Conservation (phyloP, 2,888 invertebrate genomes). For the Chaitophorus viminalis region DNA sequence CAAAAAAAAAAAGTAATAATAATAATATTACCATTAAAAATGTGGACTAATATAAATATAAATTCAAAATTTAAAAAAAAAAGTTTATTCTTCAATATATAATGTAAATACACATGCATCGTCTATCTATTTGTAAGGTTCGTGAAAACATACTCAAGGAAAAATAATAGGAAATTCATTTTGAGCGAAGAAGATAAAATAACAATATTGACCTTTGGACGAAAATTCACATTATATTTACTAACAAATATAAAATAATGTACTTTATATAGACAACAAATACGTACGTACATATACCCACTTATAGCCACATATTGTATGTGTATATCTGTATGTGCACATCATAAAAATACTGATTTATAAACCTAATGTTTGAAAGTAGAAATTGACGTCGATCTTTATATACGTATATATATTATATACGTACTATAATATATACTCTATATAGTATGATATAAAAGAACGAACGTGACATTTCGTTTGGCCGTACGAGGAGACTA, state of each 20-base stretch:
- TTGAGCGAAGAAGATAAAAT: neutral
- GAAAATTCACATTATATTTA: neutral
- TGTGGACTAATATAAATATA: neutral
- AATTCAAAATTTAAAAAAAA: neutral
- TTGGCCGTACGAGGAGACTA: neutral
- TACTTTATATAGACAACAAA: neutral
- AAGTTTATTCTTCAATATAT: neutral
- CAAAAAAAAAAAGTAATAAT: neutral
- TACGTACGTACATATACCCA: neutral
- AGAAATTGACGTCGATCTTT: neutral
- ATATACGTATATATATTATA: too few relatives aligned
- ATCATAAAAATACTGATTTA: slow-evolving; percentile 29
- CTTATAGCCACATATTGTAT: too few relatives aligned
- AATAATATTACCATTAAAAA: neutral
- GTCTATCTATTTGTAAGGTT: neutral
- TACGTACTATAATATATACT: too few relatives aligned
- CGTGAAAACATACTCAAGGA: neutral
- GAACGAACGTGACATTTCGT: neutral
- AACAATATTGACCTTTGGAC: neutral
- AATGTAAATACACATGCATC: neutral
- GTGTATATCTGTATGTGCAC: neutral
- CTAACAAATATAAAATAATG: slow-evolving; percentile 11
- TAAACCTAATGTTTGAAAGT: neutral
- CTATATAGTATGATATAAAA: slow-evolving; percentile 8
- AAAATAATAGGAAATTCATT: neutral